Percentiles rank a stretch among this genome's conserved stretches.
Conservation (phyloP, 2,888 invertebrate genomes). For the Ennomos erosarius region DNA sequence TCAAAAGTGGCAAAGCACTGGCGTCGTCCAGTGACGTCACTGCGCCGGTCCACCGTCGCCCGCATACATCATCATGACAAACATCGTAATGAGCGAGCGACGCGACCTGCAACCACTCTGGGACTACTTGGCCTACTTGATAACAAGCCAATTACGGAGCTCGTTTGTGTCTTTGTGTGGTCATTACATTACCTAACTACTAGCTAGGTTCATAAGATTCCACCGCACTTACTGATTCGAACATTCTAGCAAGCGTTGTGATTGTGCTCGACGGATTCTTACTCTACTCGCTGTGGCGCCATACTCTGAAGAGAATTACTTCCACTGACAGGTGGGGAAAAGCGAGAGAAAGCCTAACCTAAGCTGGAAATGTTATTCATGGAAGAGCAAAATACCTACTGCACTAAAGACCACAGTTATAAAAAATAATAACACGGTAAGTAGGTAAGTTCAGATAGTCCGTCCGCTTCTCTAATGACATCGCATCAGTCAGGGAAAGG, state of each 20-base stretch:
- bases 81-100: conserved; percentile 4
- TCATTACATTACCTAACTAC: not conserved
- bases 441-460: too few species aligned
- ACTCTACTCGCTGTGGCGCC: too few species aligned
- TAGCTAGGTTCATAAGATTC: conserved; percentile 7
- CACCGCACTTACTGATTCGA: not conserved
- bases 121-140: conserved; percentile 29
- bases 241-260: conserved; percentile 4
- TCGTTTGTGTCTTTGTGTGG: conserved; percentile 9
- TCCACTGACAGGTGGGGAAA: too few species aligned
- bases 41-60: not conserved
- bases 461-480: too few species aligned
- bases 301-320: too few species aligned
- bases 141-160: conserved; percentile 29
- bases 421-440: too few species aligned
- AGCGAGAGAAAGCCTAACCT: too few species aligned
- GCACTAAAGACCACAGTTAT: too few species aligned
- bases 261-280: too few species aligned
- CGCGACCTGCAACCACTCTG: conserved; percentile 2
- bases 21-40: conserved; percentile 13
- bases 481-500: too few species aligned
- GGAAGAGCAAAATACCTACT: too few species aligned
- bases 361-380: too few species aligned
- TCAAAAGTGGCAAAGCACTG: not conserved
- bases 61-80: not conserved